Evolutionary conservation across 2,797 vertebrate species (phyloP).

Genomic region (Hybognathus amarus): DNA sequence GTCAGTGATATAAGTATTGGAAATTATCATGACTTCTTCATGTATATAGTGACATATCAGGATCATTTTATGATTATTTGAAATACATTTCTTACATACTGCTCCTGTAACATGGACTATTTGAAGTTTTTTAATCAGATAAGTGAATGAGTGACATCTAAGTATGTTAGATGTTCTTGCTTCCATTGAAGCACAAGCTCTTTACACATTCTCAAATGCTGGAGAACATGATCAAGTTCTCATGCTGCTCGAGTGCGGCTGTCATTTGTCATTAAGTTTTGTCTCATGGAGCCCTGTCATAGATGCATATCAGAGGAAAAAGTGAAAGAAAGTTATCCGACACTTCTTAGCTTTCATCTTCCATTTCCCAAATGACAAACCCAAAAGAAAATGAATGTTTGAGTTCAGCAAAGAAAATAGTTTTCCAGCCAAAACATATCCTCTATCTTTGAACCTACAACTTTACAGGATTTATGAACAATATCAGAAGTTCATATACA

Average conservation of each 20-base stretch:
- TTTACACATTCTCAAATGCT: neutral
- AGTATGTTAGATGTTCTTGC: neutral
- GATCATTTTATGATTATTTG: no score
- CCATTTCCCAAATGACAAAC: constrained; percentile 36
- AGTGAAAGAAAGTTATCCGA: neutral
- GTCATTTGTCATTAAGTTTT: neutral
- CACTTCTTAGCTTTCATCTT: constrained; percentile 32
- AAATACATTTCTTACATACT: no score
- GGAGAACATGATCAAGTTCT: neutral
- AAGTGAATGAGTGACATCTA: neutral
- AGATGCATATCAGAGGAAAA: constrained; percentile 14
- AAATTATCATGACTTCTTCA: no score
- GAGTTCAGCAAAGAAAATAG: constrained; percentile 34
- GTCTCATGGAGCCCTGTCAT: neutral
- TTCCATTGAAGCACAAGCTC: neutral
- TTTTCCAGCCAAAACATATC: constrained; percentile 23
- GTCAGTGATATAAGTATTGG: no score
- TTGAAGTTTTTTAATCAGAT: neutral
- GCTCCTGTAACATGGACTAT: no score
- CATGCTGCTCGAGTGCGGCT: neutral
- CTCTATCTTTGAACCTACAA: constrained; percentile 24
- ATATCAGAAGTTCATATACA: constrained; percentile 42
- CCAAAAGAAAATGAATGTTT: constrained; percentile 36
- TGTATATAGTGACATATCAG: no score
- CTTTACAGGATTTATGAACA: constrained; percentile 31